Evolutionary conservation across 92 coral and sea anemone species (phyloP), one percentile per base, ranked within the genome.

Genomic region (Scolanthus callimorphus): DNA sequence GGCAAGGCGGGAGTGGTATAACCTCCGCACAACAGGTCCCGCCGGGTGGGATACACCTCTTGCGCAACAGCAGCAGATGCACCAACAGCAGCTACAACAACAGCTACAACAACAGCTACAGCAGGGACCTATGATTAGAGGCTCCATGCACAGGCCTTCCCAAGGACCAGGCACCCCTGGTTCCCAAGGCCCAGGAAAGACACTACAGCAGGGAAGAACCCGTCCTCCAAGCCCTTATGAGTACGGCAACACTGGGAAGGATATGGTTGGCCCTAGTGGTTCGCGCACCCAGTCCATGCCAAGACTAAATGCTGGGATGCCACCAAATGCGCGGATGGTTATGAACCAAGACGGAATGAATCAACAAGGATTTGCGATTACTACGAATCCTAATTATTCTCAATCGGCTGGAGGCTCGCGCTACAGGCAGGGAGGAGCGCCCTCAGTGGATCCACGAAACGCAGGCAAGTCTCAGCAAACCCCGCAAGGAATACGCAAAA

Each of bases 221-320:
- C 75, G 75, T 17, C 65, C 75, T 9, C 44, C 44, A 31, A 68
- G 75, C 29, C 75, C 75, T 0, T 56, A 57, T 44, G 65, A 68
- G 54, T 68, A 68, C 39, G 75, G 75, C 17, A 38, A 28, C 19
- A 68, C 65, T 4, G 75, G 49, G 31, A 68, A 68, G 22, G 51
- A 39, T 13, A 9, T 45, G 20, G 20, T 21, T 2, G 26, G 10
- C 13, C 59, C 19, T 1, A 46, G 22, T 21, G 17, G 6, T 46
- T 20, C 12, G 4, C 8, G 52, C 4, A 19, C 52, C 17, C 52
- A 46, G 52, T 46, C 52, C 4, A 6, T 46, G 17, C 52, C 52
- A 4, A 46, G 52, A 46, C 23, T 46, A 46, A 46, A 46, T 20
- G 12, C 22, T 4, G 52, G 52, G 6, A 21, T 46, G 19, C 4